Percentiles rank a stretch among this genome's conserved stretches.
These are phyloP conservation scores for Neoarius graeffei DNA, from an alignment of 2,113 vertebrate species.

Conservation along the genomic window DNA sequence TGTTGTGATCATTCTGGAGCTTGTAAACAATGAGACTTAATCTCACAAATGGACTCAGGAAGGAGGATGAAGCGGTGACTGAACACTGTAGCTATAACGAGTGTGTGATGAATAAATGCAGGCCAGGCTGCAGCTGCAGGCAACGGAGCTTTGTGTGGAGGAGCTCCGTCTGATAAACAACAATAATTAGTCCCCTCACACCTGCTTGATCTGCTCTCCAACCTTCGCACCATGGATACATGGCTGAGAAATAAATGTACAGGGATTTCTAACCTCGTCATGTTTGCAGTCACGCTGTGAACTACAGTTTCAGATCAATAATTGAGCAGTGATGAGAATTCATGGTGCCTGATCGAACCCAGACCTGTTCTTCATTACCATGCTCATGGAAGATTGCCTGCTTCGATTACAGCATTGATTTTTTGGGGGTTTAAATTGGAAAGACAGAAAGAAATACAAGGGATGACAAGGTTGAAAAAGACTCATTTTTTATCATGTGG, in stretches of 20 bases:
- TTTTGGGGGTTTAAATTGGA: not conserved
- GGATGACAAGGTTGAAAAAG: no score
- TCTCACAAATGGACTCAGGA: conserved; percentile 65
- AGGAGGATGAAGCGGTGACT: conserved; percentile 10
- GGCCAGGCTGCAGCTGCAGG: conserved; percentile 26
- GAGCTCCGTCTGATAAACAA: conserved; percentile 24
- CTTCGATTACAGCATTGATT: not conserved
- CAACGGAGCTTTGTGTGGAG: not conserved
- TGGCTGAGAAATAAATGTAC: not conserved
- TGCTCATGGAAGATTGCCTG: not conserved
- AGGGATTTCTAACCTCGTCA: not conserved
- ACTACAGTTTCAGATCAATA: not conserved
- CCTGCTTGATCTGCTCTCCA: not conserved
- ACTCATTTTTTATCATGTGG: no score
- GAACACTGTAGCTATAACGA: not conserved
- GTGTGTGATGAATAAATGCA: conserved; percentile 63
- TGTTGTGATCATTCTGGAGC: conserved; percentile 44
- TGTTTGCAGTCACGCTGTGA: not conserved
- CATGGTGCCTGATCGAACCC: not conserved
- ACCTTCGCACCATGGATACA: not conserved
- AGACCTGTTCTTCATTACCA: not conserved
- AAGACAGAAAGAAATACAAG: no score
- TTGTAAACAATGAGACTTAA: conserved; percentile 66
- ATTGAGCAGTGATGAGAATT: not conserved
- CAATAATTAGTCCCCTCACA: not conserved